Base-by-base conservation (phyloP, 1,140 invertebrate genomes). In the Dendrolimus kikuchii region DNA sequence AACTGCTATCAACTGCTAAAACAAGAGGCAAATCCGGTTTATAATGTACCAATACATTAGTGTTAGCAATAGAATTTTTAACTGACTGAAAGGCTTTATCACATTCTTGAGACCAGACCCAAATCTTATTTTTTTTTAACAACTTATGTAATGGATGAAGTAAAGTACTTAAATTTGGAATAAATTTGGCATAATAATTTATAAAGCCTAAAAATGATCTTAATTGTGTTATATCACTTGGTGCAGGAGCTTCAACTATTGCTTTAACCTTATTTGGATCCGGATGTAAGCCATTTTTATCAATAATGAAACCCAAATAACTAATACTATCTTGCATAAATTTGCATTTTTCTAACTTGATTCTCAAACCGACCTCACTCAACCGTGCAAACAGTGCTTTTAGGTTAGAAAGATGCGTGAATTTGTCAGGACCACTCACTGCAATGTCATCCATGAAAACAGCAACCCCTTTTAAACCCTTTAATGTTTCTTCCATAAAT, bases 151-250 rank as follows among this genome's bases (percentile, higher is more conserved):
- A 51, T 9, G 68, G 66, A 8, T 64, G 40, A 10, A 71, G 55
- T 10, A 67, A 49, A 7, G 46, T 49, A 23, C 62, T 66, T 37
- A 68, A 45, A 49, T 61, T 66, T 8, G 51, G 46, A 40, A 60
- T 46, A 57, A 74, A 68, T 46, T 72, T 68, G 5, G 51, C 57
- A 46, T 72, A 71, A 55, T 62, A 75, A 52, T 70, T 75, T 42
- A 71, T 5, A 47, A 74, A 50, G 0, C 64, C 67, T 10, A 71
- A 38, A 61, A 72, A 70, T 42, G 41, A 42, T 42, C 41, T 42
- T 7, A 42, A 2, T 2, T 23, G 3, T 23, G 6, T n/a, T 7
- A 42, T n/a, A n/a, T 42, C 41, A 42, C 3, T 42, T 42, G 41
- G 41, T n/a, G 6, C 6, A n/a, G 41, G 41, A 7, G 41, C 41